Conservation (phyloP, 2,888 invertebrate species). For the Archaeoteleia sp. region DNA sequence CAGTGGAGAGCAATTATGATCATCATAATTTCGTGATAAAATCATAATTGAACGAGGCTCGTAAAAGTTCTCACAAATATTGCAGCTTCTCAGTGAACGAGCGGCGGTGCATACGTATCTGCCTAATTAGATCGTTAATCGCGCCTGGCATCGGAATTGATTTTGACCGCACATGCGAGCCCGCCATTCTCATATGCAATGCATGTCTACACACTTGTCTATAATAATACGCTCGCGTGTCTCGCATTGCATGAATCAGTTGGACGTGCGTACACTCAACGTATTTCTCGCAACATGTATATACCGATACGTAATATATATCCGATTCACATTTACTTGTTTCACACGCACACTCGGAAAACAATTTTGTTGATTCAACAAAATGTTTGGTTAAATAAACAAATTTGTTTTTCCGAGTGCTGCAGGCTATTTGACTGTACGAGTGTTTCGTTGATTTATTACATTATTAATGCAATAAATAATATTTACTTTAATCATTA, state of each 20-base stretch:
- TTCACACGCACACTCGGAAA: conserved; percentile 11
- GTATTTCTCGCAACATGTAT: conserved; percentile 27
- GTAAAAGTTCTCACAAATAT: conserved; percentile 1
- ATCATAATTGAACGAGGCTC: neutral
- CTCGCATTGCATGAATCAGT: conserved; percentile 45
- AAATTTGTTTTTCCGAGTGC: too few species aligned
- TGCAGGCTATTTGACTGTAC: too few species aligned
- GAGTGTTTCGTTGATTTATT: too few species aligned
- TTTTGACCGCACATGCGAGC: conserved; percentile 37
- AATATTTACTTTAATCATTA: too few species aligned
- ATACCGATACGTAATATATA: conserved; percentile 26
- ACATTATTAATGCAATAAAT: too few species aligned
- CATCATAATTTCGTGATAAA: neutral
- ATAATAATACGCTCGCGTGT: conserved; percentile 41
- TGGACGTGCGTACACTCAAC: conserved; percentile 34
- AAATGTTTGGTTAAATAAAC: too few species aligned
- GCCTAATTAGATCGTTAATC: conserved; percentile 39
- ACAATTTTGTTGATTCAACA: too few species aligned
- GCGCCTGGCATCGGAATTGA: conserved; percentile 35
- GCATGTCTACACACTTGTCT: conserved; percentile 40
- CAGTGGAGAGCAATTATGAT: conserved; percentile 8
- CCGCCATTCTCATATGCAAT: conserved; percentile 31
- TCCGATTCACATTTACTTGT: conserved; percentile 32
- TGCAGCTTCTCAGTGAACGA: neutral
- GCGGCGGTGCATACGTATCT: neutral